Conservation (phyloP, 2,113 vertebrate genomes). For the Carassius gibelio region DNA sequence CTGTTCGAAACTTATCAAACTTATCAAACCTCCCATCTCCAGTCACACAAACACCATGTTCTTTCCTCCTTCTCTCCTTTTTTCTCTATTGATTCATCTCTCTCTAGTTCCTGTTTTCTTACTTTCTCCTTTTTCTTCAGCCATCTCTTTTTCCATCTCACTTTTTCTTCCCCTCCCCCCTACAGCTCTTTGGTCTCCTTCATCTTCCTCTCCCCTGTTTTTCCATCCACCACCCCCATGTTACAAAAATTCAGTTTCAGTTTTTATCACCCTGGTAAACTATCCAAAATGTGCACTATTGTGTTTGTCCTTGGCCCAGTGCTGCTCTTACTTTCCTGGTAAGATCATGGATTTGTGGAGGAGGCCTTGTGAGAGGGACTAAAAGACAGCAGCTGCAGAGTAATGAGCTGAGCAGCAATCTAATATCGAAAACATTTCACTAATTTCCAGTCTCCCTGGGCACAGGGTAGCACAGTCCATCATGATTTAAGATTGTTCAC, state of each 20-base stretch:
- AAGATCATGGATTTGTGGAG: conserved; percentile 26
- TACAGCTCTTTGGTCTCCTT: background rate
- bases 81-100: conserved; percentile 11
- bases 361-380: conserved; percentile 6
- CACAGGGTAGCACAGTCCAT: conserved; percentile 28
- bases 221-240: background rate
- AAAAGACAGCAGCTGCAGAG: conserved; percentile 4
- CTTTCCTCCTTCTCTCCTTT: background rate
- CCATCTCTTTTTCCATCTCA: conserved; percentile 7
- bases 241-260: background rate
- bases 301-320: conserved; percentile 34
- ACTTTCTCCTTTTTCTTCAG: background rate
- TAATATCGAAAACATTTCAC: conserved; percentile 16
- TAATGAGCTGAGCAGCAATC: conserved; percentile 41
- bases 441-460: background rate
- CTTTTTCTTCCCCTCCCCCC: background rate
- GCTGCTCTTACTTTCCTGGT: conserved; percentile 23
- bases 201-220: background rate
- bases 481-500: conserved; percentile 25
- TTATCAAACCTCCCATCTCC: background rate
- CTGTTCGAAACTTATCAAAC: background rate
- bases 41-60: background rate
- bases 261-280: background rate
- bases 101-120: conserved; percentile 8
- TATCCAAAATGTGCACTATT: background rate